These are phyloP conservation scores for Spodoptera frugiperda DNA, from an alignment of 1,140 invertebrate species.

Conservation along the genomic window DNA sequence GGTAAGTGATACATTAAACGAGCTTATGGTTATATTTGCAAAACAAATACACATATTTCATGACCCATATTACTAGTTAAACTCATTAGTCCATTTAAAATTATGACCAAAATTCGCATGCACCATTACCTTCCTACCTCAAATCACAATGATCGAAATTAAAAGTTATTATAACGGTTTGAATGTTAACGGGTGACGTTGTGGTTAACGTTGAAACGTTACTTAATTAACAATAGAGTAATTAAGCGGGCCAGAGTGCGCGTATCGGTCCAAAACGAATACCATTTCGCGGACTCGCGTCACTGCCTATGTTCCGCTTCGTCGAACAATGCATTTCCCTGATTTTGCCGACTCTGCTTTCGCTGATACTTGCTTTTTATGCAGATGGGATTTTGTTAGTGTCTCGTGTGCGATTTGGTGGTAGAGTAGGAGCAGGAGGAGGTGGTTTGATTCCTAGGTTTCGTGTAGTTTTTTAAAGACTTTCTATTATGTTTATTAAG, in stretches of 20 bases:
- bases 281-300: slow-evolving; percentile 68
- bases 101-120: background rate
- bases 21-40: too few relatives aligned
- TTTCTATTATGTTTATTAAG: too few relatives aligned
- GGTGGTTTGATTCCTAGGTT: too few relatives aligned
- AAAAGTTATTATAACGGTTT: slow-evolving; percentile 75
- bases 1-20: too few relatives aligned
- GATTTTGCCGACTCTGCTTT: slow-evolving; percentile 79
- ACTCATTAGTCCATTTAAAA: slow-evolving; percentile 5
- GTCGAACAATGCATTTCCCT: slow-evolving; percentile 77
- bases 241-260: slow-evolving; percentile 77
- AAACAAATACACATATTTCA: too few relatives aligned
- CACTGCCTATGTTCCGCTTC: slow-evolving; percentile 60
- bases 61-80: too few relatives aligned
- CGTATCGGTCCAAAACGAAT: slow-evolving; percentile 76
- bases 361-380: slow-evolving; percentile 69
- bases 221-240: slow-evolving; percentile 85
- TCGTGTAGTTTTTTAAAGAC: too few relatives aligned
- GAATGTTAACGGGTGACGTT: slow-evolving; percentile 73
- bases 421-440: too few relatives aligned
- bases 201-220: slow-evolving; percentile 80
- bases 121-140: slow-evolving; percentile 19
- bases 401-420: background rate
- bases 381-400: slow-evolving; percentile 38
- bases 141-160: slow-evolving; percentile 56